These are phyloP conservation scores for Menura novaehollandiae DNA, from an alignment of 2,113 vertebrate genomes.

Conservation along the genomic window DNA sequence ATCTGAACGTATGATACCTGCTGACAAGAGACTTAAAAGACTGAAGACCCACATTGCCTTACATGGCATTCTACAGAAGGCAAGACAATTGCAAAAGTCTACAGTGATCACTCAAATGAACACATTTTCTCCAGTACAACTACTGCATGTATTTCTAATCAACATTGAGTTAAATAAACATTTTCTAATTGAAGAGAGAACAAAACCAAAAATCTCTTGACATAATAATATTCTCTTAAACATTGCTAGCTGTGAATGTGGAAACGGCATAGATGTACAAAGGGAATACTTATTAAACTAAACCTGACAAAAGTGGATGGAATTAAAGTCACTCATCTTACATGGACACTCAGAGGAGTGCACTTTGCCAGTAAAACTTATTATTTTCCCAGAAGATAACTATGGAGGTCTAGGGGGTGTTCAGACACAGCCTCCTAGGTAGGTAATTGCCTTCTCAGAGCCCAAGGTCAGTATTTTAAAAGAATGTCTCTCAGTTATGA, in stretches of 20 bases:
- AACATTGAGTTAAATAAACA: not conserved
- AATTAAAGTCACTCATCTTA: not conserved
- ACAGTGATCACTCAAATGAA: constrained; percentile 30
- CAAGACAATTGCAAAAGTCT: constrained; percentile 37
- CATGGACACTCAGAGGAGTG: not conserved
- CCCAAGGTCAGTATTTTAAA: not conserved
- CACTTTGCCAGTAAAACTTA: not conserved
- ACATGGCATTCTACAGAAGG: constrained; percentile 28
- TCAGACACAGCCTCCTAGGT: not conserved
- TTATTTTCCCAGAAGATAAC: not conserved
- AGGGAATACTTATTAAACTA: not conserved
- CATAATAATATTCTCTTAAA: not conserved
- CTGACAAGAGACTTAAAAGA: constrained; percentile 29
- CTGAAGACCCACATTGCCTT: constrained; percentile 4
- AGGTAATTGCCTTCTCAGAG: not conserved
- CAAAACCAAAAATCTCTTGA: not conserved
- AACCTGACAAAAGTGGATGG: not conserved
- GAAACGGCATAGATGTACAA: not conserved
- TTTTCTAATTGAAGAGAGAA: not conserved
- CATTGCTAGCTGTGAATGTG: not conserved
- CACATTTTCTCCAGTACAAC: not conserved
- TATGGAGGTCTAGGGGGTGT: not conserved
- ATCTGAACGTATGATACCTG: constrained; percentile 3
- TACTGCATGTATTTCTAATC: fast-evolving
- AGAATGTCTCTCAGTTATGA: not conserved